A percentile compares a stretch with the other conserved stretches of the same genome.
These are phyloP conservation scores for Drosophila ezoana DNA, from an alignment of 2,888 invertebrate genomes.

Conservation along the genomic window DNA sequence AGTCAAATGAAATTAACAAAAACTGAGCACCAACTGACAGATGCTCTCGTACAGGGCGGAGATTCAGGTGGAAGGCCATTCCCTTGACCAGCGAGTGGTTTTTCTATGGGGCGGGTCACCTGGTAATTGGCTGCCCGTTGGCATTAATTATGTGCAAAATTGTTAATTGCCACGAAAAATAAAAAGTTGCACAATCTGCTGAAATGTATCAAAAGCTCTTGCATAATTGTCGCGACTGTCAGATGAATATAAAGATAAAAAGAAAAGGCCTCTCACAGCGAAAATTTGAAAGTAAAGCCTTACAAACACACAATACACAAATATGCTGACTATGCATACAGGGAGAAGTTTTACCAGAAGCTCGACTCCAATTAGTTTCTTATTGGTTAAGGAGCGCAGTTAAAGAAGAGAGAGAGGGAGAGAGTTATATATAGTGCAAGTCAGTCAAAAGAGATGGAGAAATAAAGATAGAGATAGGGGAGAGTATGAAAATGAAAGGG, in stretches of 20 bases:
- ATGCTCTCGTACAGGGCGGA: conserved; percentile 4
- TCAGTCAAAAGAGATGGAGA: too few species aligned
- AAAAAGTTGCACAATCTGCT: not conserved
- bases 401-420: not conserved
- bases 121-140: conserved; percentile 29
- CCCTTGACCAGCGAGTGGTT: not conserved
- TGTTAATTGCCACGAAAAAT: conserved; percentile 18
- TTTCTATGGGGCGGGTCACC: not conserved
- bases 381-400: too few species aligned
- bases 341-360: not conserved
- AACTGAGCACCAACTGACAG: conserved; percentile 28
- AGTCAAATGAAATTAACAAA: conserved; percentile 60
- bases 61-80: not conserved
- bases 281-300: not conserved
- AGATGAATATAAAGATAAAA: too few species aligned
- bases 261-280: not conserved
- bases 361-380: too few species aligned
- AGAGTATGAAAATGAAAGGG: not conserved
- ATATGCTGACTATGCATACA: too few species aligned
- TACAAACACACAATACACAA: too few species aligned
- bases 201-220: not conserved
- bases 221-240: not conserved
- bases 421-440: not conserved
- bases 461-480: not conserved
- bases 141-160: conserved; percentile 56